Percentiles rank a stretch among this genome's conserved stretches.
Evolutionary conservation across 2,888 invertebrate genomes (phyloP).

Genomic region (Ditula angustiorana): DNA sequence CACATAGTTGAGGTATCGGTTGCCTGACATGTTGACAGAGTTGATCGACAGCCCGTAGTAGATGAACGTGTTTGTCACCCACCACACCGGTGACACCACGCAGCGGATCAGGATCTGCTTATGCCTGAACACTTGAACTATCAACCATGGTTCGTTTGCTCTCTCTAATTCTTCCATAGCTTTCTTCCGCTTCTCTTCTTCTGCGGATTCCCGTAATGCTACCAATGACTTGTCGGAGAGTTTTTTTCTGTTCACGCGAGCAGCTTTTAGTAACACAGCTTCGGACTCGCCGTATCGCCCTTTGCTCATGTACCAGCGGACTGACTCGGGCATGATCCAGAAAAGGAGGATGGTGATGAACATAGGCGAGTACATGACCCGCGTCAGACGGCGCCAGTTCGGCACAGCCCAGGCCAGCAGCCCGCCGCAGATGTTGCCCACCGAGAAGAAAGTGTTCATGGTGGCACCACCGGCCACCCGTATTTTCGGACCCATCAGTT

Average conservation of each 20-base stretch:
- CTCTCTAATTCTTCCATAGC: slow-evolving; percentile 47
- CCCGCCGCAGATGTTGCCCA: slow-evolving; percentile 89
- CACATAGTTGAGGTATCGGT: slow-evolving; percentile 88
- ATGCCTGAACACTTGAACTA: slow-evolving; percentile 62
- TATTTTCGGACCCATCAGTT: slow-evolving; percentile 89
- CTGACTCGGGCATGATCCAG: slow-evolving; percentile 89
- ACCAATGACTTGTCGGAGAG: slow-evolving; percentile 62
- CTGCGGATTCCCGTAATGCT: slow-evolving; percentile 54
- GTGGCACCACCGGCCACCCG: slow-evolving; percentile 89
- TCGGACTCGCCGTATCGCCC: slow-evolving; percentile 88
- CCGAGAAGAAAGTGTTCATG: slow-evolving; percentile 88
- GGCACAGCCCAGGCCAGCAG: slow-evolving; percentile 88
- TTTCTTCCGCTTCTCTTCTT: slow-evolving; percentile 55
- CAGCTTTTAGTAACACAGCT: slow-evolving; percentile 85
- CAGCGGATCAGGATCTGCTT: slow-evolving; percentile 60
- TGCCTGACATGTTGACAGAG: slow-evolving; percentile 87
- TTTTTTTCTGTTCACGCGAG: slow-evolving; percentile 82
- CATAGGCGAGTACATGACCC: slow-evolving; percentile 88
- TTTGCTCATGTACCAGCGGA: slow-evolving; percentile 91
- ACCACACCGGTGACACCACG: slow-evolving; percentile 81
- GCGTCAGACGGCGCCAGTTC: slow-evolving; percentile 88
- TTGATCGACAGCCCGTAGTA: slow-evolving; percentile 89
- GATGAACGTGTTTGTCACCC: slow-evolving; percentile 88
- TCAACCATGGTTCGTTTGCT: slow-evolving; percentile 62
- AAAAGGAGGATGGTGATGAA: slow-evolving; percentile 87